These are phyloP conservation scores for Chrysocyon brachyurus DNA, from an alignment of 2,797 vertebrate species.

Conservation along the genomic window DNA sequence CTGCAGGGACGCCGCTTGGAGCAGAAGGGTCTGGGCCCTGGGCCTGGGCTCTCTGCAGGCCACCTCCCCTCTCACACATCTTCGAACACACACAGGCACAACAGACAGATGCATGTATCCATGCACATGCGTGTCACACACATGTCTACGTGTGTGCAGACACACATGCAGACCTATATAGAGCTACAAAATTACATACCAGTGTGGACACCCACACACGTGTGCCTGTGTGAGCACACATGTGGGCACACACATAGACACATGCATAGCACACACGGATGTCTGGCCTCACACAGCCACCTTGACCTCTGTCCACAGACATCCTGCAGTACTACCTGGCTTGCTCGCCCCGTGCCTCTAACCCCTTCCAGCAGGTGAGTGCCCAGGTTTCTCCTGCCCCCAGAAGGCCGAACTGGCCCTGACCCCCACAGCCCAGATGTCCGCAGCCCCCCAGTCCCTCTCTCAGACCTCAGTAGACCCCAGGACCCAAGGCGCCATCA, in stretches of 20 bases:
- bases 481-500: not conserved
- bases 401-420: not conserved
- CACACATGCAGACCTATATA: not conserved
- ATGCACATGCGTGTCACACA: accelerated
- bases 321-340: conserved; percentile 95
- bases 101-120: accelerated
- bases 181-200: too few species aligned
- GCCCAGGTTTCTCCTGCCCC: not conserved
- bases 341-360: conserved; percentile 92
- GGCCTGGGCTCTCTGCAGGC: not conserved
- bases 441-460: not conserved
- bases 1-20: not conserved
- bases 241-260: accelerated
- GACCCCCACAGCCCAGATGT: accelerated
- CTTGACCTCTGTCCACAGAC: conserved; percentile 88
- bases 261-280: accelerated
- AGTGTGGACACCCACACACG: not conserved
- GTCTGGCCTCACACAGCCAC: accelerated
- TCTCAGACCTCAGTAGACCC: not conserved
- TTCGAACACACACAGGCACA: not conserved
- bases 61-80: not conserved
- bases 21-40: not conserved
- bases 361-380: conserved; percentile 97
- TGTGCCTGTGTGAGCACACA: accelerated
- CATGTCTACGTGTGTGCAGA: not conserved